These are phyloP conservation scores for Allolobophora icterica DNA, from an alignment of 2,888 invertebrate species.

Conservation along the genomic window DNA sequence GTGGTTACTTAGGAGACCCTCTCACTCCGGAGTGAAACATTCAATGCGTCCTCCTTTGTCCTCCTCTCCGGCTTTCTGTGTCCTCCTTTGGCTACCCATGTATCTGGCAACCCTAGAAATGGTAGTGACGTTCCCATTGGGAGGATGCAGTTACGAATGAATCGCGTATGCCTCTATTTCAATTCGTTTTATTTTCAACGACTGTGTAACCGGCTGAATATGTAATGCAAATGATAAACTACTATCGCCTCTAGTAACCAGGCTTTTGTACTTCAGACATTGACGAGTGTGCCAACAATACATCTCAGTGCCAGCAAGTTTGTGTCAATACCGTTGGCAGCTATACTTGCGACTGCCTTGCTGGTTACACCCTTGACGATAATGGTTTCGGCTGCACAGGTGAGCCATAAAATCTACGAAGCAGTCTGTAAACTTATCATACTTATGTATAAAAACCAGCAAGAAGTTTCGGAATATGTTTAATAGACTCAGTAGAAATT, in stretches of 20 bases:
- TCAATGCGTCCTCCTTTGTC: no score
- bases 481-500: background rate
- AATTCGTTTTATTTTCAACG: no score
- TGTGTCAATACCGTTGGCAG: conserved; percentile 4
- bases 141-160: no score
- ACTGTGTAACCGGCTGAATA: background rate
- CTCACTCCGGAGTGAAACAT: no score
- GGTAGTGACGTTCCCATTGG: no score
- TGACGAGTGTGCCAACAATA: background rate
- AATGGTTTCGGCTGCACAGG: background rate
- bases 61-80: no score
- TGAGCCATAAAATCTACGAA: background rate
- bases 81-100: no score
- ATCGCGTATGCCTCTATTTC: no score
- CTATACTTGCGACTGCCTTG: background rate
- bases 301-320: background rate
- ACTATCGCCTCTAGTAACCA: background rate
- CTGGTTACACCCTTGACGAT: background rate
- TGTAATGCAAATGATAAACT: no score
- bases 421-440: background rate
- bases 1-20: no score
- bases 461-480: background rate
- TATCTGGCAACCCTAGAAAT: no score
- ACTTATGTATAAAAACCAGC: background rate
- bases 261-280: background rate